Evolutionary conservation across 2,113 vertebrate genomes (phyloP).

Genomic region (Hippocampus guttulatus): DNA sequence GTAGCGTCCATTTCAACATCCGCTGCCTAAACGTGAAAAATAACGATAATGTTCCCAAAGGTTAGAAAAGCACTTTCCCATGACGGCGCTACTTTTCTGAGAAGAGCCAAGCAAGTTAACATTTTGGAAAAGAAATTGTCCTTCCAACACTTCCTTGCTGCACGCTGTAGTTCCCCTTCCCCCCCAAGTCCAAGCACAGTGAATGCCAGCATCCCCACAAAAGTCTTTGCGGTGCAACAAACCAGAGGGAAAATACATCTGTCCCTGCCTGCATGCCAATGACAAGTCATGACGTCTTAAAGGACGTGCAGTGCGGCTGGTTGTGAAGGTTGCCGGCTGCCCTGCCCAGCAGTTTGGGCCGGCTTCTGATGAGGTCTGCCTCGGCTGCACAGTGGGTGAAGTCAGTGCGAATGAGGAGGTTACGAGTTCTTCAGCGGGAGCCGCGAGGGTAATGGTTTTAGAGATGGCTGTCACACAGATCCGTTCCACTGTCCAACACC

Average conservation of each 20-base stretch:
- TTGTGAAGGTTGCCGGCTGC: slow-evolving; percentile 44
- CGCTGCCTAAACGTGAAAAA: neutral
- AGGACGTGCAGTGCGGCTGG: slow-evolving; percentile 48
- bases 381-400: slow-evolving; percentile 60
- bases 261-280: slow-evolving; percentile 44
- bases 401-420: slow-evolving; percentile 60
- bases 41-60: neutral
- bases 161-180: slow-evolving; percentile 29
- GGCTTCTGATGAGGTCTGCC: slow-evolving; percentile 53
- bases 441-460: slow-evolving; percentile 75
- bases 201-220: slow-evolving; percentile 47
- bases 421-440: slow-evolving; percentile 56
- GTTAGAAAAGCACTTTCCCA: neutral
- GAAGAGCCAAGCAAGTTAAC: neutral
- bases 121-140: slow-evolving; percentile 1
- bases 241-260: slow-evolving; percentile 43
- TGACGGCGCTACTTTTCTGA: neutral
- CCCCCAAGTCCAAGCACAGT: slow-evolving; percentile 37
- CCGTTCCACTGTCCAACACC: slow-evolving; percentile 73
- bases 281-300: slow-evolving; percentile 57
- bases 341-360: slow-evolving; percentile 42
- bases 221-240: slow-evolving; percentile 55
- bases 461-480: slow-evolving; percentile 76
- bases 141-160: slow-evolving; percentile 18
- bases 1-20: neutral